phyloP scores from a whole-genome alignment of 2,113 vertebrate genomes.

The Xyliphius kryptos region DNA sequence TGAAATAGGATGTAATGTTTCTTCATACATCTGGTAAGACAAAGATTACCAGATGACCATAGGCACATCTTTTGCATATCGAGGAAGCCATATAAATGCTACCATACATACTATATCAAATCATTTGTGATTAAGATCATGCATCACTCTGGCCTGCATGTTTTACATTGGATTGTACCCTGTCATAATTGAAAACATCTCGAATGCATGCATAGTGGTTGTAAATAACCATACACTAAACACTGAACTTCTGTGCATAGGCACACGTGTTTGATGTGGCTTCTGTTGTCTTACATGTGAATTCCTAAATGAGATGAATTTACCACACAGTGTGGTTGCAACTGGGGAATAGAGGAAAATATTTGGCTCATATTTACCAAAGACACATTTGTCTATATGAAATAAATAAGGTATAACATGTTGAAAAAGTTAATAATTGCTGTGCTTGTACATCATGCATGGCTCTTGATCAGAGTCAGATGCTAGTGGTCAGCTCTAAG shows the following conservation, averaged over 20 bases:
- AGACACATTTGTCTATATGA: constrained; percentile 14
- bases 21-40: too few species aligned
- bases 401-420: constrained; percentile 16
- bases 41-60: too few species aligned
- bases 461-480: constrained; percentile 21
- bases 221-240: constrained; percentile 25
- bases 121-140: neutral
- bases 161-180: neutral
- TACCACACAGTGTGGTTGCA: neutral
- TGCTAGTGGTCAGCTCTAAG: neutral
- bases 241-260: neutral
- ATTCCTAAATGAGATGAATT: constrained; percentile 15
- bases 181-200: neutral
- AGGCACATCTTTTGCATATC: too few species aligned
- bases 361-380: constrained; percentile 21
- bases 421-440: constrained; percentile 27
- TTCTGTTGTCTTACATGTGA: constrained; percentile 8
- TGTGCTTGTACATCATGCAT: constrained; percentile 17
- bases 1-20: too few species aligned
- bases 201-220: constrained; percentile 8
- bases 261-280: constrained; percentile 15
- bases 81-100: too few species aligned
- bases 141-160: neutral
- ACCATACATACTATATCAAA: too few species aligned
- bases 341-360: neutral